Evolutionary conservation across 2,888 invertebrate species (phyloP).

Genomic region (Lasius fuliginosus): DNA sequence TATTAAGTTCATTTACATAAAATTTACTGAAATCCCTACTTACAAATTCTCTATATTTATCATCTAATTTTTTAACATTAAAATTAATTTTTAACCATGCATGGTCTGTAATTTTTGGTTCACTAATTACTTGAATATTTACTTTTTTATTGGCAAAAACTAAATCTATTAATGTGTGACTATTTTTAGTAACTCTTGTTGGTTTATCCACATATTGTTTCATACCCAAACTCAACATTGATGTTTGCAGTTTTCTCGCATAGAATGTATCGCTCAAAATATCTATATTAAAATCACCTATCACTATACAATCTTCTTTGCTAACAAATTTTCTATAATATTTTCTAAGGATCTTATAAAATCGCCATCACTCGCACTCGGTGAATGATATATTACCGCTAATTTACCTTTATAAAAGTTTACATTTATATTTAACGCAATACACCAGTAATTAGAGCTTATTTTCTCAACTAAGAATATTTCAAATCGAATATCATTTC

Average conservation of each 20-base stretch:
- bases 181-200: conserved; percentile 31
- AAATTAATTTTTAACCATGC: not conserved
- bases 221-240: not conserved
- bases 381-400: conserved; percentile 52
- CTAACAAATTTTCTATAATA: not conserved
- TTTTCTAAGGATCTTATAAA: conserved; percentile 52
- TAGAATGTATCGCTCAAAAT: not conserved
- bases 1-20: not conserved
- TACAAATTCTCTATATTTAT: not conserved
- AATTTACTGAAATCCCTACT: conserved; percentile 16
- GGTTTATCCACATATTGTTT: too few species aligned
- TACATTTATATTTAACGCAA: conserved; percentile 42
- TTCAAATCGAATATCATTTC: conserved; percentile 18
- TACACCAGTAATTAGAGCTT: conserved; percentile 28
- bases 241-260: not conserved
- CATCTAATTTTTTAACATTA: not conserved
- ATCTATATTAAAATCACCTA: conserved; percentile 3
- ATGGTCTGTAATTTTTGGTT: too few species aligned
- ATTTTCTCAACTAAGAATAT: not conserved
- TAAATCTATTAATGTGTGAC: conserved; percentile 53
- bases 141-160: conserved; percentile 43
- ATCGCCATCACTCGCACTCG: not conserved
- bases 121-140: too few species aligned
- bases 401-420: conserved; percentile 49
- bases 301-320: not conserved